Evolutionary conservation across 2,113 vertebrate genomes (phyloP).

Genomic region (Hemiscyllium ocellatum): DNA sequence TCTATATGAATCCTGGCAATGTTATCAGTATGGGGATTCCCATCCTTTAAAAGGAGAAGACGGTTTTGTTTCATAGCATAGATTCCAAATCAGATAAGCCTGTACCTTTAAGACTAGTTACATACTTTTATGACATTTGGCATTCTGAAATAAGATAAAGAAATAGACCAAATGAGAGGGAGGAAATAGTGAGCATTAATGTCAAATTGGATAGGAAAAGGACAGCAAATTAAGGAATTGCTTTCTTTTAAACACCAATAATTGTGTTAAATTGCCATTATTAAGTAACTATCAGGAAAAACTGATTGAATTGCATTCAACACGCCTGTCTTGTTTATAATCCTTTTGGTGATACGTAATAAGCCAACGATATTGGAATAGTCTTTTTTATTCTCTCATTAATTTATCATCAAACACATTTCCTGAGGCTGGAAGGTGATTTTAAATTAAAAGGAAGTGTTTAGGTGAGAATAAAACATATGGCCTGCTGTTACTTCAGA

Average conservation of each 20-base stretch:
- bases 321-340: neutral
- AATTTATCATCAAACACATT: neutral
- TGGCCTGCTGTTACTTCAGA: neutral
- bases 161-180: neutral
- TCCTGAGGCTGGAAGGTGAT: neutral
- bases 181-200: neutral
- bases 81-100: no score
- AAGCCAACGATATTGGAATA: slow-evolving; percentile 6
- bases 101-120: no score
- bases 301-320: neutral
- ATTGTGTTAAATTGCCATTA: neutral
- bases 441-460: neutral
- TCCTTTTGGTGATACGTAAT: neutral
- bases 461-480: neutral
- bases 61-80: no score
- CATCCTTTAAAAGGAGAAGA: no score
- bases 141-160: neutral
- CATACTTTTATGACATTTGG: no score
- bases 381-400: neutral
- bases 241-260: neutral
- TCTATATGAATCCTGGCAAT: no score
- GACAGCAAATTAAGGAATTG: neutral
- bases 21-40: no score
- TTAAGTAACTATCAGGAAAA: neutral
- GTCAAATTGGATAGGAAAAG: neutral